These are phyloP conservation scores for Corvus moneduloides DNA, from an alignment of 2,113 vertebrate genomes.

Conservation along the genomic window DNA sequence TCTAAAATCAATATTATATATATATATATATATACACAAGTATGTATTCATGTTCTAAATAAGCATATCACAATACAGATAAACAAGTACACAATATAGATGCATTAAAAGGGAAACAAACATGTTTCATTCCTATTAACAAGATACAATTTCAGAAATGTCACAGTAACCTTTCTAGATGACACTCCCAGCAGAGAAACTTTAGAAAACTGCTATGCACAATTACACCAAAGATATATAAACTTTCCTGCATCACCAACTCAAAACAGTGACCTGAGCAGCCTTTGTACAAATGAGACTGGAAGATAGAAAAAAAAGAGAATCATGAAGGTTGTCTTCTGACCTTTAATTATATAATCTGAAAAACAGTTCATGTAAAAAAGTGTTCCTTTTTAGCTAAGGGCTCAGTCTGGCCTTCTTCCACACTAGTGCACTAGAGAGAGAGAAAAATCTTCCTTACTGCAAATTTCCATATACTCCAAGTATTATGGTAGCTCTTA, in stretches of 20 bases:
- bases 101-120: neutral
- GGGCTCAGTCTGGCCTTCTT: neutral
- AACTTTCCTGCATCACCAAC: constrained; percentile 23
- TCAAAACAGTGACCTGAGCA: constrained; percentile 39
- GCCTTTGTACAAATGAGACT: neutral
- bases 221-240: constrained; percentile 47
- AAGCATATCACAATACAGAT: neutral
- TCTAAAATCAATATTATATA: neutral
- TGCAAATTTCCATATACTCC: neutral
- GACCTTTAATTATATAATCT: neutral
- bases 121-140: constrained; percentile 61
- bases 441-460: neutral
- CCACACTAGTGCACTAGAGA: neutral
- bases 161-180: constrained; percentile 74
- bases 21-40: neutral
- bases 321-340: neutral
- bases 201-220: constrained; percentile 47
- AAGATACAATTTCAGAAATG: constrained; percentile 67
- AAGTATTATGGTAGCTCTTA: neutral
- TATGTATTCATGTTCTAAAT: neutral
- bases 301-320: neutral
- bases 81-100: neutral
- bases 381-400: neutral
- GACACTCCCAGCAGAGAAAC: constrained; percentile 55
- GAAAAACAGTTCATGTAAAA: neutral